Percentiles rank a stretch among this genome's conserved stretches.
These are phyloP conservation scores for Drosophila neonasuta DNA, from an alignment of 2,888 invertebrate species.

Conservation along the genomic window DNA sequence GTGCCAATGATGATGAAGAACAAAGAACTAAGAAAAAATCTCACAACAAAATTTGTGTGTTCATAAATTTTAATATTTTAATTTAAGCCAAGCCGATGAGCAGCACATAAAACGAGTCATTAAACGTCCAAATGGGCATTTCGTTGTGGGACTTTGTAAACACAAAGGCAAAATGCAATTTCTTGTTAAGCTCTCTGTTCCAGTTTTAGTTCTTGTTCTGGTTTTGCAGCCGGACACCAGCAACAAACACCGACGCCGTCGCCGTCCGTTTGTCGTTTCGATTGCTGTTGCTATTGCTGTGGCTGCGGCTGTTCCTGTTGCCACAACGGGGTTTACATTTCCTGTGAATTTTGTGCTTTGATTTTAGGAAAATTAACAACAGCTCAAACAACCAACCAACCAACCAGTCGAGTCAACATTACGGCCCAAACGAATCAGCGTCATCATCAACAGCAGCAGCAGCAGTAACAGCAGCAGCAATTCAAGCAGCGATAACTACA, in stretches of 20 bases:
- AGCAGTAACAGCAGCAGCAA: slow-evolving; percentile 44
- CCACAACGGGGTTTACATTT: slow-evolving; percentile 71
- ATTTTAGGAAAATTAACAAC: slow-evolving; percentile 77
- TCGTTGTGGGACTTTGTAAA: slow-evolving; percentile 46
- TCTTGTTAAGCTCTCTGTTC: slow-evolving; percentile 44
- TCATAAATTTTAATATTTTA: slow-evolving; percentile 78
- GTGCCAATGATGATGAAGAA: not conserved
- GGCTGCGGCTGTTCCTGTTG: slow-evolving; percentile 37
- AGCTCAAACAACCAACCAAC: slow-evolving; percentile 65
- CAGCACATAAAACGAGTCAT: slow-evolving; percentile 71
- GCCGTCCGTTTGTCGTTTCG: not conserved
- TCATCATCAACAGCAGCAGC: slow-evolving; percentile 64
- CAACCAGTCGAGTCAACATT: slow-evolving; percentile 75
- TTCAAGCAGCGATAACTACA: slow-evolving; percentile 45
- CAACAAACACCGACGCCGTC: slow-evolving; percentile 13
- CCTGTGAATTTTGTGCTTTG: slow-evolving; percentile 78
- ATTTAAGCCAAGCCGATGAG: slow-evolving; percentile 67
- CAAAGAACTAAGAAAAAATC: not conserved
- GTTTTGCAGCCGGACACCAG: slow-evolving; percentile 22
- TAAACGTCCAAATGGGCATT: slow-evolving; percentile 49
- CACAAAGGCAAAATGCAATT: slow-evolving; percentile 51
- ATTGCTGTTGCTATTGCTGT: slow-evolving; percentile 14
- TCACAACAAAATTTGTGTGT: slow-evolving; percentile 30
- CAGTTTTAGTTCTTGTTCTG: slow-evolving; percentile 44
- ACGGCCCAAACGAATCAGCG: slow-evolving; percentile 74